These are phyloP conservation scores for Leiothrix lutea DNA, from an alignment of 2,113 vertebrate genomes.

Conservation along the genomic window DNA sequence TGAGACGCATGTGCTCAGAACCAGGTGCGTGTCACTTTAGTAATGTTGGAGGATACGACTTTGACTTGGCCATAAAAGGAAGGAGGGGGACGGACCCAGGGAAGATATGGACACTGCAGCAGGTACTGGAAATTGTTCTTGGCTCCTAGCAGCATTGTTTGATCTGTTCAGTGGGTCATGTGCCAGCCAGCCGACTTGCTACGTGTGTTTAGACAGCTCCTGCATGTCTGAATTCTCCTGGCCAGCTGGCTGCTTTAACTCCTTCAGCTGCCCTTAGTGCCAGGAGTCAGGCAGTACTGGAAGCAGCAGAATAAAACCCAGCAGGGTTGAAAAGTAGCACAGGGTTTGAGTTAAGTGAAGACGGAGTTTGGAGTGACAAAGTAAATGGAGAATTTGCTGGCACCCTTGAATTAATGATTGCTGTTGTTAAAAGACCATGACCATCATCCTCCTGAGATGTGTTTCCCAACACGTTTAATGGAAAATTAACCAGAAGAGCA, in stretches of 20 bases:
- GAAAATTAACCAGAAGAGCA: not conserved
- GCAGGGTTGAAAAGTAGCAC: not conserved
- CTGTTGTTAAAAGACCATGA: not conserved
- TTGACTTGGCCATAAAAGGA: constrained; percentile 22
- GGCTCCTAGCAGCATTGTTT: constrained; percentile 49
- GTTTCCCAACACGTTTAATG: not conserved
- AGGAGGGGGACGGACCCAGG: not conserved
- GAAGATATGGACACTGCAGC: not conserved
- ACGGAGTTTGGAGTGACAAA: not conserved
- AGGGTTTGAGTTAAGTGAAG: not conserved
- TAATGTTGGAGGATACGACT: not conserved
- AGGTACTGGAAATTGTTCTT: constrained; percentile 52
- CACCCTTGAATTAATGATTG: not conserved
- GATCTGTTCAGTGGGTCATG: constrained; percentile 39
- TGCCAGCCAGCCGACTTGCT: constrained; percentile 46
- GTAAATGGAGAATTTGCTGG: not conserved
- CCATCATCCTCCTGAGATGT: not conserved
- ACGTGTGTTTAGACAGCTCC: constrained; percentile 45
- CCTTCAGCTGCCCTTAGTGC: not conserved
- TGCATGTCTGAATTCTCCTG: constrained; percentile 32
- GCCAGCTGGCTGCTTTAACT: constrained; percentile 34
- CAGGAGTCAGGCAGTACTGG: not conserved
- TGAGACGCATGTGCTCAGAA: constrained; percentile 9
- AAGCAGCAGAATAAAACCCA: not conserved
- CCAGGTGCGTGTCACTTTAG: not conserved